phyloP scores from a whole-genome alignment of 1,140 invertebrate genomes.

The Zaprionus tsacasi region DNA sequence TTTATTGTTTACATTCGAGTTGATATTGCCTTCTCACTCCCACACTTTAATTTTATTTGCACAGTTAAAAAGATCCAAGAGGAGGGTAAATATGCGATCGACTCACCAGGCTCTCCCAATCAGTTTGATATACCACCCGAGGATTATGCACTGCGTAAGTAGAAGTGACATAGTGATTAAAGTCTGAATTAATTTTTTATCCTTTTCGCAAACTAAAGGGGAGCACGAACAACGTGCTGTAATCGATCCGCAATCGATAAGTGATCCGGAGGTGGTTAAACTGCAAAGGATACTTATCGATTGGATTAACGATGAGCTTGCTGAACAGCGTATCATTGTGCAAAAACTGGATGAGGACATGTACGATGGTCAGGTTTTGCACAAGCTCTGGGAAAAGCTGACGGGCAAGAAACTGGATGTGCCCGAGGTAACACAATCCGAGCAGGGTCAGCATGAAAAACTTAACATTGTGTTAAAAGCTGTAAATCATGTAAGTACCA shows the following conservation, averaged over 20 bases:
- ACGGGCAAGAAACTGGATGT: slow-evolving; percentile 96
- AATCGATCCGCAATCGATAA: slow-evolving; percentile 94
- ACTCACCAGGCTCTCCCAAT: slow-evolving; percentile 95
- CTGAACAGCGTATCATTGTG: slow-evolving; percentile 98
- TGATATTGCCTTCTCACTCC: slow-evolving; percentile 13
- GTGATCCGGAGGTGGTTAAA: slow-evolving; percentile 94
- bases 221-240: slow-evolving; percentile 99
- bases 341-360: slow-evolving; percentile 98
- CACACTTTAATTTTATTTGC: slow-evolving; percentile 7
- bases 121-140: slow-evolving; percentile 94
- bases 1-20: slow-evolving; percentile 41
- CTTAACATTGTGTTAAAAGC: slow-evolving; percentile 94
- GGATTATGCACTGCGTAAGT: slow-evolving; percentile 94
- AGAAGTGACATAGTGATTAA: neutral
- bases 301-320: slow-evolving; percentile 99
- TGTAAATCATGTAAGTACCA: slow-evolving; percentile 89
- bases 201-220: slow-evolving; percentile 85
- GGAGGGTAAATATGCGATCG: slow-evolving; percentile 98
- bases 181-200: neutral
- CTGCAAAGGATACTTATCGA: slow-evolving; percentile 95
- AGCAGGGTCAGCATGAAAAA: slow-evolving; percentile 98
- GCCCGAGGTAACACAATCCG: slow-evolving; percentile 99
- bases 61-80: slow-evolving; percentile 97
- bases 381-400: slow-evolving; percentile 97
- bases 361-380: slow-evolving; percentile 97